These are phyloP conservation scores for Labroides dimidiatus DNA, from an alignment of 2,797 vertebrate species.

Conservation along the genomic window DNA sequence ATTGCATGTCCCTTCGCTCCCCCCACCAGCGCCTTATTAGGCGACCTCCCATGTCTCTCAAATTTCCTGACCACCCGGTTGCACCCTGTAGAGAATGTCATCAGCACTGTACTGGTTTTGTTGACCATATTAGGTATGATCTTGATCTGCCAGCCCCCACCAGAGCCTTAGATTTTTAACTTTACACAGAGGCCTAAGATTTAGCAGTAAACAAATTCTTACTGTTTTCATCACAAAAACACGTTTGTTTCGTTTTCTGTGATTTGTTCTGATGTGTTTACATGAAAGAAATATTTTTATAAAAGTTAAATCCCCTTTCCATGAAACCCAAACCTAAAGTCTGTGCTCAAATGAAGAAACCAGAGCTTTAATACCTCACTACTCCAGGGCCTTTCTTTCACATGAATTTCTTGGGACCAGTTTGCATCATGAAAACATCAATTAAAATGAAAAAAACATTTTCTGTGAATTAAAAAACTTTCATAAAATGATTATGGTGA, in stretches of 20 bases:
- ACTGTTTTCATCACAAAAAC: constrained; percentile 14
- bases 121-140: constrained; percentile 86
- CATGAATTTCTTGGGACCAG: background rate
- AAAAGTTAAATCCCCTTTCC: background rate
- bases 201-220: constrained; percentile 24
- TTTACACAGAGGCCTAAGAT: constrained; percentile 63
- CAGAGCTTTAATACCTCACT: background rate
- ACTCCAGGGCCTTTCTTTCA: background rate
- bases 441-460: background rate
- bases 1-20: constrained; percentile 59
- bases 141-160: constrained; percentile 59
- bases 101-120: constrained; percentile 76
- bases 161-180: constrained; percentile 30
- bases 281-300: background rate
- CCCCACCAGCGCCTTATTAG: constrained; percentile 75
- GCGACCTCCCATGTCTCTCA: constrained; percentile 78
- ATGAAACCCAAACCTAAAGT: constrained; percentile 3
- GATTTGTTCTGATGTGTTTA: constrained; percentile 10
- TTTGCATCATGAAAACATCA: constrained; percentile 6
- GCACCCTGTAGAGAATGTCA: constrained; percentile 71
- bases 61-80: constrained; percentile 72
- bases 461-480: background rate
- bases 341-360: constrained; percentile 3
- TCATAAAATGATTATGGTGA: background rate
- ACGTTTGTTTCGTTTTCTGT: background rate